A percentile compares a stretch with the other conserved stretches of the same genome.
phyloP scores from a whole-genome alignment of 2,797 vertebrate species.

The Rousettus madagascariensis region DNA sequence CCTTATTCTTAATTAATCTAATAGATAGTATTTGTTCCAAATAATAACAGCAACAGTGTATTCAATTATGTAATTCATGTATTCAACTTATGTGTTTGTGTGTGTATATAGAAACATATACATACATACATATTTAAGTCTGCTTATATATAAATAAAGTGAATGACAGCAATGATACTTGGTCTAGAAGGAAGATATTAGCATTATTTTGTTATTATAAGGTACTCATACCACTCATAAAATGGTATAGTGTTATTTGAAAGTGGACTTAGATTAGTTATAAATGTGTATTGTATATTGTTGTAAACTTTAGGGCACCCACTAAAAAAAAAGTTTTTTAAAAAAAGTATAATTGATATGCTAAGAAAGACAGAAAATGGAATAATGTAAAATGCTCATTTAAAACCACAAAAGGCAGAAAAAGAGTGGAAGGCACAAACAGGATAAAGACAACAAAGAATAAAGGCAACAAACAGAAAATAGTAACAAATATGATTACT shows the following conservation, averaged over 20 bases:
- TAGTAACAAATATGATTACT: background rate
- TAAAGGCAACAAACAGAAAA: background rate
- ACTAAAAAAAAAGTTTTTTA: background rate
- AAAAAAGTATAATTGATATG: background rate
- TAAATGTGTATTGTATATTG: background rate
- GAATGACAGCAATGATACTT: background rate
- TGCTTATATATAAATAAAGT: background rate
- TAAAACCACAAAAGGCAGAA: background rate
- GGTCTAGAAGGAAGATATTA: background rate
- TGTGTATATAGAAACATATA: background rate
- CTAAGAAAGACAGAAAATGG: background rate
- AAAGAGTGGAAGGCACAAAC: background rate
- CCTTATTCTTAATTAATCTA: background rate
- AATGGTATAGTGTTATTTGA: background rate
- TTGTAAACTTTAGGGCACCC: background rate
- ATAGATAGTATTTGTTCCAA: background rate
- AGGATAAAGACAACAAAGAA: background rate
- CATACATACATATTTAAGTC: no score
- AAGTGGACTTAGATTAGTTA: background rate
- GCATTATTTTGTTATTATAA: background rate
- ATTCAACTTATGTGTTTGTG: background rate
- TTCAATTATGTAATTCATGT: background rate
- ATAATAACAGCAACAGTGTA: background rate
- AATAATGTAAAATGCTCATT: background rate
- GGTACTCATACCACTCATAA: background rate